These are phyloP conservation scores for Parapsyche elsis DNA, from an alignment of 1,140 invertebrate genomes.

Conservation along the genomic window DNA sequence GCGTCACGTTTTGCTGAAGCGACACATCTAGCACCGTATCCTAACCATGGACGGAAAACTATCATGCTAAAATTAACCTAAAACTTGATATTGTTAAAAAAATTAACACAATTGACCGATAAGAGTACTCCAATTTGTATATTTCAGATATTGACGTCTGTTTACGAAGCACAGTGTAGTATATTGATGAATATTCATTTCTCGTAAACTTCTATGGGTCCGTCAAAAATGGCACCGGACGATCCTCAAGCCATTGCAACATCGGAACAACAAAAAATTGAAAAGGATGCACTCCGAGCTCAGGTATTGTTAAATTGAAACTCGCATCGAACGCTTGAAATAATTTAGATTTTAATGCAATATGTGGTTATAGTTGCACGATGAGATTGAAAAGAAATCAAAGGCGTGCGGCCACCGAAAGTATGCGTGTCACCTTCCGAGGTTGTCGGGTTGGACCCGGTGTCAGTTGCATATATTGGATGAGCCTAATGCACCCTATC, in stretches of 20 bases:
- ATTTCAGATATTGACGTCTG: too few relatives aligned
- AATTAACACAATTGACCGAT: too few relatives aligned
- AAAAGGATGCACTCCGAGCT: conserved; percentile 62
- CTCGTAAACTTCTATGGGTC: conserved; percentile 8
- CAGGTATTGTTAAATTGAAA: conserved; percentile 57
- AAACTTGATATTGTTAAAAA: too few relatives aligned
- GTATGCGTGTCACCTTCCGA: conserved; percentile 61
- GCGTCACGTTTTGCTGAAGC: too few relatives aligned
- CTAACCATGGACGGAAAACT: too few relatives aligned
- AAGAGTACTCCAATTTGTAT: too few relatives aligned
- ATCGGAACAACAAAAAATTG: conserved; percentile 60
- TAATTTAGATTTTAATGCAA: neutral
- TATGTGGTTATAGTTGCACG: conserved; percentile 58
- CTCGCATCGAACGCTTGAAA: neutral
- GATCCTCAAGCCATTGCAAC: conserved; percentile 60
- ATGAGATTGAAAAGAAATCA: conserved; percentile 62
- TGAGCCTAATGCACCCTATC: conserved; percentile 63
- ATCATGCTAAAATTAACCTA: too few relatives aligned
- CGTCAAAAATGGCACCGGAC: conserved; percentile 34
- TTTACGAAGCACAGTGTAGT: too few relatives aligned
- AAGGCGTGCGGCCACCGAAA: conserved; percentile 59
- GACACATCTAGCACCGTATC: too few relatives aligned
- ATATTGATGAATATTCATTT: too few relatives aligned
- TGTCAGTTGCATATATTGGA: conserved; percentile 61
- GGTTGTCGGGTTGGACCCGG: conserved; percentile 58